These are phyloP conservation scores for Leptobrachium leishanense DNA, from an alignment of 2,113 vertebrate species.

Conservation along the genomic window DNA sequence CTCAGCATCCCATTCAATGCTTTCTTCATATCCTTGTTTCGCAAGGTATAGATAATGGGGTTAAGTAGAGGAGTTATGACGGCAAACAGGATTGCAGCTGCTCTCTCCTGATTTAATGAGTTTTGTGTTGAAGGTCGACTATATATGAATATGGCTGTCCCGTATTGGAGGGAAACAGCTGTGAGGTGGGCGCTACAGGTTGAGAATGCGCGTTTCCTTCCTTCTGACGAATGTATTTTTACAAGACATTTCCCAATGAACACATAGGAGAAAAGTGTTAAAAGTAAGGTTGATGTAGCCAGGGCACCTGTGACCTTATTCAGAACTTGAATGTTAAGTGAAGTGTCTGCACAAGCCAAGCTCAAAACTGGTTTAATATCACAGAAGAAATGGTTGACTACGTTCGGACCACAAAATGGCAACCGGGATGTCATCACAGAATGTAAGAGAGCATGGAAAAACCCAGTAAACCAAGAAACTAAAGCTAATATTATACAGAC, in stretches of 20 bases:
- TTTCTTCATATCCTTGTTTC: slow-evolving; percentile 42
- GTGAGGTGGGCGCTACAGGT: slow-evolving; percentile 29
- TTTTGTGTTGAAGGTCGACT: slow-evolving; percentile 36
- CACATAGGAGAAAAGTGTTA: slow-evolving; percentile 6
- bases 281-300: background rate
- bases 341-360: slow-evolving; percentile 18
- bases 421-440: background rate
- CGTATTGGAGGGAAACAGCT: slow-evolving; percentile 51
- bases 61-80: slow-evolving; percentile 43
- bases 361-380: background rate
- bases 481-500: background rate
- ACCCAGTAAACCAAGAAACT: background rate
- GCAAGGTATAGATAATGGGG: slow-evolving; percentile 30
- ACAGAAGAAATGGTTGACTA: slow-evolving; percentile 24
- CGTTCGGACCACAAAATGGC: slow-evolving; percentile 22
- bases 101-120: slow-evolving; percentile 47
- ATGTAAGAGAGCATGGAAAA: slow-evolving; percentile 9
- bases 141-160: slow-evolving; percentile 28
- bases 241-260: slow-evolving; percentile 20
- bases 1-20: slow-evolving; percentile 19
- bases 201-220: slow-evolving; percentile 17
- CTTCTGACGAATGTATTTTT: background rate
- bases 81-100: slow-evolving; percentile 48
- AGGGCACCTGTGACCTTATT: slow-evolving; percentile 7
- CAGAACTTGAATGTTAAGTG: slow-evolving; percentile 11